Evolutionary conservation across 2,888 invertebrate genomes (phyloP), one percentile per base, ranked within the genome.

Genomic region (Heteromyza rotundicornis): DNA sequence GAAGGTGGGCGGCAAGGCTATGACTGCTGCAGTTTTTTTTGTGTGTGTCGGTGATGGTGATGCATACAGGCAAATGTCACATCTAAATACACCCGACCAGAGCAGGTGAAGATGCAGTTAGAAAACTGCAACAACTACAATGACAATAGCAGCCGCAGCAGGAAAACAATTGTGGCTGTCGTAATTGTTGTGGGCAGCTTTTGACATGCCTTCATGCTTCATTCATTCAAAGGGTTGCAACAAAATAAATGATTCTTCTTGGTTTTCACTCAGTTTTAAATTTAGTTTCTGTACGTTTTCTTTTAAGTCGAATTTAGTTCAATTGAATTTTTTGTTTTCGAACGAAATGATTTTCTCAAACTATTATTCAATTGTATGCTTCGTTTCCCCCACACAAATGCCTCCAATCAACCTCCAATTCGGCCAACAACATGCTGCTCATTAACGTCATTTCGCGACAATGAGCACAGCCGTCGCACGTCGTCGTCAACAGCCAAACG

Each of bases 381-480:
- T n/a, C n/a, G n/a, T n/a, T n/a, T n/a, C n/a, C n/a, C n/a, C n/a
- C n/a, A n/a, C 40, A 40, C 40, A 40, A 40, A 40, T 40, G 40
- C 14, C 40, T 14, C 16, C 40, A 40, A 40, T 40, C 40, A 40
- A 40, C 40, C 40, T n/a, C 14, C 40, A 40, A 3, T 10, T 10
- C 5, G 10, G 40, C 40, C 10, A 40, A 40, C 27, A 59, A 49
- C 40, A 12, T 57, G 23, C 44, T 52, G 56, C 59, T 56, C 47
- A 53, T 64, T 61, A 59, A 61, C 64, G 59, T 64, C 61, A 62
- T 55, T 40, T 35, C 16, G 61, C 53, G 50, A 35, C 54, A 59
- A 59, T 32, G 40, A 51, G 35, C 36, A 22, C 27, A 54, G 17
- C 20, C 47, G 32, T 19, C 19, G 52, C 17, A 3, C 47, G 32